Evolutionary conservation across 2,888 invertebrate species (phyloP).

Genomic region (Callyntrura guangdongensis): DNA sequence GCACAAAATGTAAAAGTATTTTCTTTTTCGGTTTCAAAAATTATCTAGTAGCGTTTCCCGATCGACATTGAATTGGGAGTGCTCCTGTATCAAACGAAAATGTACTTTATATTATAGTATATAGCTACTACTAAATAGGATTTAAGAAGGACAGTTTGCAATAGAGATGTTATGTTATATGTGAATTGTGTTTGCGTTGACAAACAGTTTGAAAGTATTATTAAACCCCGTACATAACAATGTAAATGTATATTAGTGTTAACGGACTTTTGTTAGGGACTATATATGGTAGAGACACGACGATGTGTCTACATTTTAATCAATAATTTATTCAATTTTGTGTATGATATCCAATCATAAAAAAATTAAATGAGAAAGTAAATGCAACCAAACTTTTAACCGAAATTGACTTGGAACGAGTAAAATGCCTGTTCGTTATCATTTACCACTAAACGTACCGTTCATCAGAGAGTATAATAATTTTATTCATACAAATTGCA

Average conservation of each 20-base stretch:
- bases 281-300: neutral
- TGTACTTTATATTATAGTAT: neutral
- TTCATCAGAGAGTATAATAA: no score
- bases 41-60: neutral
- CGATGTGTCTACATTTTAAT: neutral
- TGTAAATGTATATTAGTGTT: constrained; percentile 33
- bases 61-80: neutral
- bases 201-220: constrained; percentile 50
- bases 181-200: constrained; percentile 24
- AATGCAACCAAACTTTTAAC: neutral
- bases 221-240: constrained; percentile 43
- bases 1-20: neutral
- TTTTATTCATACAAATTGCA: no score
- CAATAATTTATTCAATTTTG: constrained; percentile 36
- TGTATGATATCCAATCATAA: constrained; percentile 28
- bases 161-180: neutral
- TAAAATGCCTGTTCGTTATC: no score
- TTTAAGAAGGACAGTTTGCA: neutral
- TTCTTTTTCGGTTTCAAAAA: neutral
- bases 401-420: neutral
- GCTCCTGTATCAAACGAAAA: neutral
- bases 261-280: neutral
- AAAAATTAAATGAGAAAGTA: constrained; percentile 2
- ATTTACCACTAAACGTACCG: no score
- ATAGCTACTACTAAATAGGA: neutral